Conservation (phyloP, 2,113 vertebrate genomes). For the Spheniscus mendiculus region DNA sequence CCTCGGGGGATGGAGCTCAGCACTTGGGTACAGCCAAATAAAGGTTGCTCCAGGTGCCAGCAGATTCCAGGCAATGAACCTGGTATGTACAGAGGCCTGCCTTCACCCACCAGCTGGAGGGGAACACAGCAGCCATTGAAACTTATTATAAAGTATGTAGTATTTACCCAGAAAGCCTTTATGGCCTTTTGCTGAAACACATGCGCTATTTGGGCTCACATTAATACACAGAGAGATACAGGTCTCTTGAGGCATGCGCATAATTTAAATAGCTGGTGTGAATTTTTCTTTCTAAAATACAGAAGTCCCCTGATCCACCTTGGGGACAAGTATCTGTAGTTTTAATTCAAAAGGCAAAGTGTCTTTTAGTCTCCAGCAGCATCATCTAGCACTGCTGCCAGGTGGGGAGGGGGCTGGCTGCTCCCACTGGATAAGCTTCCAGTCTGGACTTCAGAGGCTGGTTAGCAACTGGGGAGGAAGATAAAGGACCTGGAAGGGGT, state of each 20-base stretch:
- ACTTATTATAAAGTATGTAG: neutral
- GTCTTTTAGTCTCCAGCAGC: neutral
- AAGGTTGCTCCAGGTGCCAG: conserved; percentile 17
- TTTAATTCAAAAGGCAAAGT: neutral
- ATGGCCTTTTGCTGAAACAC: conserved; percentile 3
- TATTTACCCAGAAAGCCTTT: conserved; percentile 22
- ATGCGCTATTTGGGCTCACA: neutral
- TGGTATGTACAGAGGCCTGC: neutral
- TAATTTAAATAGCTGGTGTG: neutral
- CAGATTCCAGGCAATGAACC: neutral
- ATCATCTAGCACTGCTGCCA: neutral
- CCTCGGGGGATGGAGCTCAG: neutral
- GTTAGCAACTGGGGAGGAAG: neutral
- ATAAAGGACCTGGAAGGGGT: neutral
- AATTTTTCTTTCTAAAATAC: neutral
- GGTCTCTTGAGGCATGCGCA: neutral
- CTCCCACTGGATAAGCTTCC: neutral
- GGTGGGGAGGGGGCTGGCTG: neutral
- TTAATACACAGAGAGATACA: neutral
- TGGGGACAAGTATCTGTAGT: neutral
- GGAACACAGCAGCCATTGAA: conserved; percentile 47
- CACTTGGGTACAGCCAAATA: neutral
- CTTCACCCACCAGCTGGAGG: conserved; percentile 12
- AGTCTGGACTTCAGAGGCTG: neutral
- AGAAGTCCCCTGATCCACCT: neutral